Evolutionary conservation across 2,113 vertebrate genomes (phyloP), one percentile per base, ranked within the genome.

Genomic region (Hylia prasina): DNA sequence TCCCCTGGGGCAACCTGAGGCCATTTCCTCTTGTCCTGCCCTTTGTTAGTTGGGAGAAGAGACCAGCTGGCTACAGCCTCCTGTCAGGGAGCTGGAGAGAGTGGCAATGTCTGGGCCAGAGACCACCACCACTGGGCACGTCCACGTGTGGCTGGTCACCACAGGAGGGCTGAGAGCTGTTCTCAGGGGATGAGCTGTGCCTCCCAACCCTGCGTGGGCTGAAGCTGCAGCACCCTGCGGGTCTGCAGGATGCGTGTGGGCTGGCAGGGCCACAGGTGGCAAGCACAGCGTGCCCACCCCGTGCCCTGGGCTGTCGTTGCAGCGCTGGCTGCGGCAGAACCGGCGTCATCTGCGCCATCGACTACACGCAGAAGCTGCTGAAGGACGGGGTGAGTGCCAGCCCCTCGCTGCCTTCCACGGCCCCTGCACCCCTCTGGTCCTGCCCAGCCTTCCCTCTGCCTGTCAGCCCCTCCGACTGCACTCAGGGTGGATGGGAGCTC

Each of bases 241-340:
- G 56, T 56, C 63, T 71, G 76, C 69, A 60, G 57, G 57, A 23
- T 53, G 47, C 2, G 8, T 10, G 50, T 25, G 37, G 64, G 87
- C 15, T 0, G 1, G 85, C 79, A 70, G 70, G 56, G 56, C 37
- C 61, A 15, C 30, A 24, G 25, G 24, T 20, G 68, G 75, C 66
- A 35, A 58, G 13, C 8, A 18, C 13, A 57, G 73, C 0, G 1
- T 56, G 56, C 27, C 23, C 60, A 39, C 9, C 40, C 42, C 11
- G 35, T 50, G 72, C 10, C 44, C 39, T 56, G 57, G 66, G 24
- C 95, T 91, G 87, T 96, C 53, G 0, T 98, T 98, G 97, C 90
- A 99, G 99, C 83, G 99, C 99, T 40, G 99, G 99, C 92, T 99
- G 99, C 8, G 99, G 99, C 63, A 98, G 99, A 80, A 99, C 99